Evolutionary conservation across 2,888 invertebrate genomes (phyloP), one percentile per base, ranked within the genome.

Genomic region (Pycnomerus fuliginosus): DNA sequence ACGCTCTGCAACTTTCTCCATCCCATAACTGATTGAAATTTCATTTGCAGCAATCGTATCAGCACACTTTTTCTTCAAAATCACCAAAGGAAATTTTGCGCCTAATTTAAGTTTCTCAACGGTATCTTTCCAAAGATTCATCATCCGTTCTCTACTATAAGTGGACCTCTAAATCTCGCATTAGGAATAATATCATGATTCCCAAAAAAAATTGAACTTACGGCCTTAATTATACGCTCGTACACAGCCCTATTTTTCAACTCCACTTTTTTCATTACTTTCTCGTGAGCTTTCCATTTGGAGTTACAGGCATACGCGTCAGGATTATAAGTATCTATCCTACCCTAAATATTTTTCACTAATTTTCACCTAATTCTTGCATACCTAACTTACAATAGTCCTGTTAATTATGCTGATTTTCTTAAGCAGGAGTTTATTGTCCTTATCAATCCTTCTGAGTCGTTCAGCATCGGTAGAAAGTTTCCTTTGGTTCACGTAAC

Each of bases 321-420:
- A 2, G 61, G 58, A 43, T 68, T 68, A 41, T 55, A 67, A 2
- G 53, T 47, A 45, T 67, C 67, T 2, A 67, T 55, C 32, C 41
- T 49, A 3, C 68, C 67, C 65, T 66, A 39, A 29, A 41, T 38
- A 16, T 15, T 15, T 15, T 14, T 20, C 2, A 3, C 10, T 77
- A 84, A 76, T 73, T 67, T 5, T 23, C 11, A 24, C 8, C 13
- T 28, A 14, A 10, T 12, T 14, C 2, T n/a, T 15, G 2, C n/a
- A 10, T 14, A 15, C 1, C 52, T 27, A 56, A 69, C 35, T 65
- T 57, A 82, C 83, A 55, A 78, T 79, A 16, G 75, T 76, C 53
- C 80, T 73, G 58, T 79, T 77, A 51, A 83, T 80, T 12, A 69
- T 52, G 53, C 82, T 82, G 43, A 84, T 79, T 40, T 71, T 74